Base-by-base conservation (phyloP, 1,140 invertebrate genomes). In the Sweltsa coloradensis region DNA sequence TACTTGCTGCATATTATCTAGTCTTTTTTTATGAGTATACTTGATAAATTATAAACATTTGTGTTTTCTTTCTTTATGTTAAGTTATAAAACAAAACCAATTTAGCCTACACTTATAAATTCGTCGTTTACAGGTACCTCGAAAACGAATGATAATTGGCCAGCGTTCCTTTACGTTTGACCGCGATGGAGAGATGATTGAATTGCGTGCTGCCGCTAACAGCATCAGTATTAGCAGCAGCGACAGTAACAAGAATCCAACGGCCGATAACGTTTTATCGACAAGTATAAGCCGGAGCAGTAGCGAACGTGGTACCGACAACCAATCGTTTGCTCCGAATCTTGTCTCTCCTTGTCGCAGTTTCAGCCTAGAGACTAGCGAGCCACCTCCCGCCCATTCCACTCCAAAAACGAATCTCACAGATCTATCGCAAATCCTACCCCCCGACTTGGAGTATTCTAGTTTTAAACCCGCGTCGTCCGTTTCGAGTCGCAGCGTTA, bases 151-250 rank as follows among this genome's bases (percentile, higher is more conserved):
- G 24, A 59, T 66, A 19, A 51, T 66, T 19, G 73, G 73, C 39
- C 64, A 72, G 54, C 66, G 67, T 39, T 72, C 71, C 3, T 75
- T 72, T 49, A 67, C 67, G 3, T 72, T 74, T 53, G 62, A 64
- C 11, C 56, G 59, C 13, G 64, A 74, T 47, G 73, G 73, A 9
- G 66, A 71, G 47, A 54, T 74, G 31, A 72, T 74, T 31, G 71
- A 73, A 53, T 27, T 53, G 49, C n/a, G 25, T 53, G 11, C 26
- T 53, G n/a, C 45, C 2, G 29, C 44, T 25, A 51, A 44, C 16
- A 36, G 34, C 22, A 19, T 41, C 7, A 53, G 52, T 46, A 21
- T 53, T n/a, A 51, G 45, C 11, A 53, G 51, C 27, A 39, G 34
- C 14, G 51, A 53, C 18, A 53, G 51, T 37, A 49, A 53, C 27